Conservation (phyloP, 2,888 invertebrate genomes). For the Drosophila sordidapex region DNA sequence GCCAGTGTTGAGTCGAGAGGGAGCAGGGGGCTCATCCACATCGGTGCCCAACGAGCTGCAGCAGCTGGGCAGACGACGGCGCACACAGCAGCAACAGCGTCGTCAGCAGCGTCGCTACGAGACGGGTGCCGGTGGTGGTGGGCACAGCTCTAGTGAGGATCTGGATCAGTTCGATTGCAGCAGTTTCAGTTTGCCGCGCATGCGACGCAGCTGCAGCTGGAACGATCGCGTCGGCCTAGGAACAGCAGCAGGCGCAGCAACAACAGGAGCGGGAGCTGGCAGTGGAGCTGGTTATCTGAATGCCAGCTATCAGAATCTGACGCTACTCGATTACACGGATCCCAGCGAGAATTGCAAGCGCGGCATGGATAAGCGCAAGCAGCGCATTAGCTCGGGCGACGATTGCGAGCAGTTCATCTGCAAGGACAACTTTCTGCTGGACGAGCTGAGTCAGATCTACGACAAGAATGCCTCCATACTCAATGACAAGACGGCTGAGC, state of each 20-base stretch:
- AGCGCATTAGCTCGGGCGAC: conserved; percentile 36
- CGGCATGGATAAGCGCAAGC: conserved; percentile 61
- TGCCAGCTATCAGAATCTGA: conserved; percentile 88
- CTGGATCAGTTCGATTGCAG: conserved; percentile 56
- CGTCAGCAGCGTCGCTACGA: conserved; percentile 19
- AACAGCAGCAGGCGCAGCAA: background rate
- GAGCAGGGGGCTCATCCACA: conserved; percentile 6
- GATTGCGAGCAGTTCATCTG: conserved; percentile 81
- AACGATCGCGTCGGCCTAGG: conserved; percentile 56
- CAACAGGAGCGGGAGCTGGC: background rate
- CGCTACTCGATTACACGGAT: conserved; percentile 87
- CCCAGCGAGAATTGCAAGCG: conserved; percentile 53
- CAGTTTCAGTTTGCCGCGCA: conserved; percentile 52
- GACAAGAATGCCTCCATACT: conserved; percentile 87
- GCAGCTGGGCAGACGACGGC: conserved; percentile 70
- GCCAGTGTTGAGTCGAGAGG: conserved; percentile 31
- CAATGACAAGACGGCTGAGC: conserved; percentile 84
- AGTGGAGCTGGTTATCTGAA: conserved; percentile 84
- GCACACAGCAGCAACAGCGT: conserved; percentile 40
- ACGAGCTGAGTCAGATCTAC: conserved; percentile 86
- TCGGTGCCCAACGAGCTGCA: conserved; percentile 80
- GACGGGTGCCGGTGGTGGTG: conserved; percentile 15
- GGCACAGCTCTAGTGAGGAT: conserved; percentile 60
- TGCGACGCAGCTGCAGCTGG: conserved; percentile 81
- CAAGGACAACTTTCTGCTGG: conserved; percentile 84